These are phyloP conservation scores for Polyodon spathula DNA, from an alignment of 2,113 vertebrate species.

Conservation along the genomic window DNA sequence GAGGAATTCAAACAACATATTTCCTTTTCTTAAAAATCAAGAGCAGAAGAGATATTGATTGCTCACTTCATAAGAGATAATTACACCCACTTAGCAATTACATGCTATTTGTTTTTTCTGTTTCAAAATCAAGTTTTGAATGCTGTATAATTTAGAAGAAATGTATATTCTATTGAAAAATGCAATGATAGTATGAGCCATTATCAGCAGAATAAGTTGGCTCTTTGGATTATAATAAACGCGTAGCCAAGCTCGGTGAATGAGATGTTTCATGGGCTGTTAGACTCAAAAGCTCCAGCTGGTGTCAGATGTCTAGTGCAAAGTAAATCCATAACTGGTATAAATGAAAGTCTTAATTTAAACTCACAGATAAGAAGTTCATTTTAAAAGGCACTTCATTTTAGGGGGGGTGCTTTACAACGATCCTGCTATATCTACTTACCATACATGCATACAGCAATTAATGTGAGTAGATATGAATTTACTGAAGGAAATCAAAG, in stretches of 20 bases:
- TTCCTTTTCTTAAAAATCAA: slow-evolving; percentile 2
- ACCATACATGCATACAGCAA: too few relatives aligned
- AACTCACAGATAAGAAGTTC: too few relatives aligned
- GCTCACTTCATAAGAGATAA: slow-evolving; percentile 18
- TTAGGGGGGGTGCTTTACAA: too few relatives aligned
- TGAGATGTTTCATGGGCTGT: not conserved
- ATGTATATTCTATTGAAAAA: slow-evolving; percentile 5
- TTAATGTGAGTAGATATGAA: too few relatives aligned
- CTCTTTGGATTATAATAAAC: slow-evolving; percentile 7
- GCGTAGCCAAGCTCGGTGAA: not conserved
- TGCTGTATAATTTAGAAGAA: slow-evolving; percentile 6
- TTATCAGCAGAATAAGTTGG: slow-evolving; percentile 4
- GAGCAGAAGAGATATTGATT: slow-evolving; percentile 9
- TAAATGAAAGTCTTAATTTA: too few relatives aligned
- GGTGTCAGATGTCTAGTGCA: not conserved
- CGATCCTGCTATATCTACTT: too few relatives aligned
- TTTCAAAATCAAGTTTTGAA: slow-evolving; percentile 3
- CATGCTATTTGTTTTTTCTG: slow-evolving; percentile 12
- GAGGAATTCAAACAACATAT: slow-evolving; percentile 12
- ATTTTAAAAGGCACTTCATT: too few relatives aligned
- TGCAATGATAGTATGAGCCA: not conserved
- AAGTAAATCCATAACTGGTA: too few relatives aligned
- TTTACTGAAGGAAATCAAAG: too few relatives aligned
- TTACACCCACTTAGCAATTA: slow-evolving; percentile 8
- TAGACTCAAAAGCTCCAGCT: not conserved